Conservation (phyloP, 1,140 invertebrate genomes). For the Oppia nitens region DNA sequence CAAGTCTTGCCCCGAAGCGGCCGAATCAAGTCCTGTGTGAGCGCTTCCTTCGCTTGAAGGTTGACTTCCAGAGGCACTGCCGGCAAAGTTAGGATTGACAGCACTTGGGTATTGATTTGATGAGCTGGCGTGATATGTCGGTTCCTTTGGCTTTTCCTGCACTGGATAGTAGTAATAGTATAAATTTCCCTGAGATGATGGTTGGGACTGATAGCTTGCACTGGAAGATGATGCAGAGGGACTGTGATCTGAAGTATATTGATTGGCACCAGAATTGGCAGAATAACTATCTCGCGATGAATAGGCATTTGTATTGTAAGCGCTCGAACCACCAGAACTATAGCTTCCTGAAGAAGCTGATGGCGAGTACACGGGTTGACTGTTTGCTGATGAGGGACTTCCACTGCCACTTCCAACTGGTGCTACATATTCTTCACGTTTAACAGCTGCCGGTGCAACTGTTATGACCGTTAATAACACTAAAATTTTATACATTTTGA, state of each 20-base stretch:
- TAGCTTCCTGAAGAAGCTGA: not conserved
- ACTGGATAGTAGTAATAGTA: slow-evolving; percentile 24
- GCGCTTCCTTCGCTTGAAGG: not conserved
- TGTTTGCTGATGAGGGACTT: not conserved
- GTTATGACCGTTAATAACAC: not conserved
- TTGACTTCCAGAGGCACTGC: not conserved
- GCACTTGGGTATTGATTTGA: slow-evolving; percentile 17
- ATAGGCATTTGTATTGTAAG: not conserved
- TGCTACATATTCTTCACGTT: slow-evolving; percentile 3
- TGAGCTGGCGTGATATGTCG: slow-evolving; percentile 16
- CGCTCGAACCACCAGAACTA: not conserved
- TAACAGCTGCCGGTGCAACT: slow-evolving; percentile 4
- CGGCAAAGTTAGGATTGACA: slow-evolving; percentile 4
- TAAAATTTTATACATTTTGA: not conserved
- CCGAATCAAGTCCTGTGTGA: slow-evolving; percentile 2
- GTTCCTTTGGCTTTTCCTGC: slow-evolving; percentile 18
- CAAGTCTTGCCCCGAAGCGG: slow-evolving; percentile 15
- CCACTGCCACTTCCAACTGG: not conserved
- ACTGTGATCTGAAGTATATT: not conserved
- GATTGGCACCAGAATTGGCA: not conserved
- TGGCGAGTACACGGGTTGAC: not conserved
- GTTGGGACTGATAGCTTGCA: not conserved
- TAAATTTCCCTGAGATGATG: slow-evolving; percentile 16
- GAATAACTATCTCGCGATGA: not conserved
- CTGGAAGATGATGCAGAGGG: not conserved